Evolutionary conservation across 1,140 invertebrate species (phyloP), one percentile per base, ranked within the genome.

Genomic region (Pachypsylla venusta): DNA sequence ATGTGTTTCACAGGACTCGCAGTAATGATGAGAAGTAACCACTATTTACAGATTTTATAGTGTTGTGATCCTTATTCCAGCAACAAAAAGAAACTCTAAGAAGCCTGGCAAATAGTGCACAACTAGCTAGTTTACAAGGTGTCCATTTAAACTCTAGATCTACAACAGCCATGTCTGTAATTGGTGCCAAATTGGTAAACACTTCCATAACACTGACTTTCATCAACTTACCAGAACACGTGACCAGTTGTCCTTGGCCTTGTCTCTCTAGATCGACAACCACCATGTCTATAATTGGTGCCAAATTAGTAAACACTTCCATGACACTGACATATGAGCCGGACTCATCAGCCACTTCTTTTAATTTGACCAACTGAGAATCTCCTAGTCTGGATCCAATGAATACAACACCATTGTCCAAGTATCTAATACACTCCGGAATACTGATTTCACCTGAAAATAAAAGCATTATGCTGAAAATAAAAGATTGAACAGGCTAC

Each of bases 321-420:
- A 98, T 90, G 2, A 91, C 79, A 64, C 87, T 85, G 16, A 98
- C 89, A 71, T 94, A 98, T 13, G 88, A 89, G 12, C 85, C 85
- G 67, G 79, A 81, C 53, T 92, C 89, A 71, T 96, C 89, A 0
- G 85, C 75, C 63, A 85, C 82, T 2, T 85, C 82, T 65, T 87
- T 92, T 30, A 99, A 75, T 67, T 93, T 92, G 1, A 99, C 84
- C 2, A 99, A 74, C 62, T 98, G 95, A 0, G 93, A 97, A 73
- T 99, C 96, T 0, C 96, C 96, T 22, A 99, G 76, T 20, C 93
- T 81, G 1, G 94, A 98, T 0, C 96, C 96, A 65, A 99, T 83
- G 71, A 95, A 99, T 54, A 99, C 84, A 24, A 99, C 95, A 40
- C 93, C 93, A 76, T 99, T 99, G 70, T 99, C 96, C 53, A 99